Percentiles rank a stretch among this genome's conserved stretches.
Evolutionary conservation across 1,140 invertebrate genomes (phyloP).

Genomic region (Phthorimaea operculella): DNA sequence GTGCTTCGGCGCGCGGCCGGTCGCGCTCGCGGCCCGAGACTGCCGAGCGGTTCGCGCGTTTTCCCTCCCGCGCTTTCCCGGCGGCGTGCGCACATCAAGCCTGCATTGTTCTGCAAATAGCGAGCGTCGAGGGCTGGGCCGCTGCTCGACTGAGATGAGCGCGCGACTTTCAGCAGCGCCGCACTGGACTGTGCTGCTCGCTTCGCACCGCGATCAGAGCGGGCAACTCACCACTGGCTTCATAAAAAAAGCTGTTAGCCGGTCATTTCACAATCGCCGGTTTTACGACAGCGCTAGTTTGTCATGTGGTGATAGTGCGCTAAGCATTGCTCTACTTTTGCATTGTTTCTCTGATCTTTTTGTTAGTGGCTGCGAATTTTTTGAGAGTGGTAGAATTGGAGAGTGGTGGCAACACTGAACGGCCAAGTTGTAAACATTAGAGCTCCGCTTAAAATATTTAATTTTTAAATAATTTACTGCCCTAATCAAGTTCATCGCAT

Average conservation of each 20-base stretch:
- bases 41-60: slow-evolving; percentile 54
- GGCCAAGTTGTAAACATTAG: no score
- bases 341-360: not conserved
- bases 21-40: slow-evolving; percentile 53
- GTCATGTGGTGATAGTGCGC: not conserved
- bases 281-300: slow-evolving; percentile 8
- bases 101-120: slow-evolving; percentile 65
- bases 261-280: slow-evolving; percentile 32
- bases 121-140: slow-evolving; percentile 42
- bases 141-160: slow-evolving; percentile 44
- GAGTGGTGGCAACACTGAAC: no score
- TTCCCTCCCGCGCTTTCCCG: slow-evolving; percentile 63
- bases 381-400: no score
- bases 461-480: no score
- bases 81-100: slow-evolving; percentile 60
- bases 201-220: slow-evolving; percentile 19
- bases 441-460: no score
- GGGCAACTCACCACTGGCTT: slow-evolving; percentile 15
- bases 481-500: no score
- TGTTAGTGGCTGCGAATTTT: not conserved
- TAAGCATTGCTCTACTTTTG: not conserved
- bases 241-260: slow-evolving; percentile 28
- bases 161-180: slow-evolving; percentile 38
- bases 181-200: slow-evolving; percentile 36
- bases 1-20: slow-evolving; percentile 52